Base-by-base conservation (phyloP, 2,113 vertebrate species). In the Xerus inauris region DNA sequence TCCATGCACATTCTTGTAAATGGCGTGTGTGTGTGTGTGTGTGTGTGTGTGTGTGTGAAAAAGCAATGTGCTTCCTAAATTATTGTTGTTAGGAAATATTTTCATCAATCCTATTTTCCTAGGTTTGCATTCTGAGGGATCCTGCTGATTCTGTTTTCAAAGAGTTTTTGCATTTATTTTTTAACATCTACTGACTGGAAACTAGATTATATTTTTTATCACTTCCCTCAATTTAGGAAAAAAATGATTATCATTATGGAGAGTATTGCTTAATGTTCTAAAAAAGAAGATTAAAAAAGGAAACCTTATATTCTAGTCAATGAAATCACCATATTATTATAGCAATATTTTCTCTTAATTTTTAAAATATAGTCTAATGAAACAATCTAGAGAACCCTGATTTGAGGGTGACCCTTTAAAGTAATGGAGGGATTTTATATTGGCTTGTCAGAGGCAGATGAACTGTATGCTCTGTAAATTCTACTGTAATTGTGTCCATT, bases 311-410 rank as follows among this genome's bases (percentile, higher is more conserved):
- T 96, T 89, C 79, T 69, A 96, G n/a, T 91, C 69, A 77, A 51
- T n/a, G 72, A 87, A 94, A 81, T 22, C 35, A 95, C 40, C 10
- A 71, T 28, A 64, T 88, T 85, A 79, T 94, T 93, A 89, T 62
- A 94, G 59, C 6, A 92, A 54, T 0, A 24, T 77, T 94, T 96
- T 93, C 64, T 89, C 54, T 94, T 96, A 94, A 97, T 94, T 96
- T 96, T 97, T 87, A 87, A 97, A 97, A 95, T 96, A 95, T 35
- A 95, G n/a, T 83, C 81, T 97, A 96, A 92, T 96, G 89, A 94
- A 91, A 94, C 28, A 94, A 90, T 85, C 89, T 73, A 91, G 91
- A 95, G 57, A 93, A 84, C 62, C 40, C 38, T 83, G 93, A 96
- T 91, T 94, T 97, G 67, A 94, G 69, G 20, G 72, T 97, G 95